phyloP scores from a whole-genome alignment of 1,140 invertebrate genomes.

The Bombus sylvicola region DNA sequence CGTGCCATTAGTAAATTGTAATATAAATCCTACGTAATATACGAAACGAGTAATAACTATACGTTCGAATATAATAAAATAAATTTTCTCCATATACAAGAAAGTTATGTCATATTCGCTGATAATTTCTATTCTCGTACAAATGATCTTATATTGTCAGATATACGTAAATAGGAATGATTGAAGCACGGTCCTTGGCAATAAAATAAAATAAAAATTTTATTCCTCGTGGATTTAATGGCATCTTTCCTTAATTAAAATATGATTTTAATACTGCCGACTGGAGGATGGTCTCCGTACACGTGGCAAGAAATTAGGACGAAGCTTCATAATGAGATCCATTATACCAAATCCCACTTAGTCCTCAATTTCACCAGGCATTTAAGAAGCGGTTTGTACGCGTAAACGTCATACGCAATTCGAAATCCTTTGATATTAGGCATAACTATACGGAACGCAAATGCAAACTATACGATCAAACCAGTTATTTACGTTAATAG shows the following conservation, averaged over 20 bases:
- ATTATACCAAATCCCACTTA: not conserved
- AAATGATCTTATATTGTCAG: too few relatives aligned
- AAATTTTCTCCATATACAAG: not conserved
- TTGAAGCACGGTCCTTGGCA: not conserved
- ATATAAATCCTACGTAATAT: too few relatives aligned
- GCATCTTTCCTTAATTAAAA: not conserved
- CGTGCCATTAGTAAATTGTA: not conserved
- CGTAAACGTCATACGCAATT: too few relatives aligned
- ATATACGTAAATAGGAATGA: not conserved
- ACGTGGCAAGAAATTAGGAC: constrained; percentile 1
- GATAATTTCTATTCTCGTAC: too few relatives aligned
- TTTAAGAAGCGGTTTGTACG: not conserved
- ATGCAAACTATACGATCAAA: not conserved
- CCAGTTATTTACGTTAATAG: not conserved
- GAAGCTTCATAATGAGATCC: constrained; percentile 18
- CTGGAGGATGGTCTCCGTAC: not conserved
- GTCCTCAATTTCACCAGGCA: not conserved
- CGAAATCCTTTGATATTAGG: not conserved
- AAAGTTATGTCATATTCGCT: too few relatives aligned
- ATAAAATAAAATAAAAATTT: not conserved
- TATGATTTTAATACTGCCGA: not conserved
- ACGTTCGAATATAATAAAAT: not conserved
- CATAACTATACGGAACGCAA: too few relatives aligned
- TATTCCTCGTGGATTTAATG: not conserved
- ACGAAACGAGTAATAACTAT: not conserved